Evolutionary conservation across 2,888 invertebrate genomes (phyloP).

Genomic region (Agelastica alni): DNA sequence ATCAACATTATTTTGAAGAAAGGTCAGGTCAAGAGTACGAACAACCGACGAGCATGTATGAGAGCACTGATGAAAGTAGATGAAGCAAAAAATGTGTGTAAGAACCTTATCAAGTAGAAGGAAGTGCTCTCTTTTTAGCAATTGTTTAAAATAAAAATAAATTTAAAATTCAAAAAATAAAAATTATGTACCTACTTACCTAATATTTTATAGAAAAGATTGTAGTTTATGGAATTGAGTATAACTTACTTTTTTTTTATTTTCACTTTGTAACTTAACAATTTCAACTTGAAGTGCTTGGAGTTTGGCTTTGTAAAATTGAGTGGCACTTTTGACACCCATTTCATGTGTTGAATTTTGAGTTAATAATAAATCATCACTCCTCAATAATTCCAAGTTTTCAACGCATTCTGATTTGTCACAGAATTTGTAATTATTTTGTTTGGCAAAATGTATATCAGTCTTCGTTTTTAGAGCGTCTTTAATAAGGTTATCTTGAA

Average conservation of each 20-base stretch:
- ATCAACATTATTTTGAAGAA: too few species aligned
- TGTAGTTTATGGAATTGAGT: too few species aligned
- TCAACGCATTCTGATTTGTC: slow-evolving; percentile 13
- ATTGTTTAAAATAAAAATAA: too few species aligned
- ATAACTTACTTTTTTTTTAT: slow-evolving; percentile 46
- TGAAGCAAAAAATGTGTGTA: too few species aligned
- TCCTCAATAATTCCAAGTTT: slow-evolving; percentile 5
- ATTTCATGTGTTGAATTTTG: slow-evolving; percentile 44
- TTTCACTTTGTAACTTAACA: slow-evolving; percentile 46
- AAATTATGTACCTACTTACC: too few species aligned
- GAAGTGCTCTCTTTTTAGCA: too few species aligned
- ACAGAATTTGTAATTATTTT: slow-evolving; percentile 26
- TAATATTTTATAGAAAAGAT: too few species aligned
- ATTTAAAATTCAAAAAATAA: too few species aligned
- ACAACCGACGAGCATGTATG: too few species aligned
- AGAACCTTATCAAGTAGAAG: too few species aligned
- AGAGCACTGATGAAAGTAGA: too few species aligned
- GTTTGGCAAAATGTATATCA: slow-evolving; percentile 33
- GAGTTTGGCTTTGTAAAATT: slow-evolving; percentile 51
- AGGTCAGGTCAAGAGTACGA: too few species aligned
- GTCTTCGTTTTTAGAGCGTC: slow-evolving; percentile 39
- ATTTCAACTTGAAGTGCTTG: slow-evolving; percentile 48
- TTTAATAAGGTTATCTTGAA: slow-evolving; percentile 45
- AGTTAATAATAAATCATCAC: slow-evolving; percentile 17
- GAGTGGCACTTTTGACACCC: slow-evolving; percentile 48